Base-by-base conservation (phyloP, 2,888 invertebrate genomes). In the Hypomecis punctinalis region DNA sequence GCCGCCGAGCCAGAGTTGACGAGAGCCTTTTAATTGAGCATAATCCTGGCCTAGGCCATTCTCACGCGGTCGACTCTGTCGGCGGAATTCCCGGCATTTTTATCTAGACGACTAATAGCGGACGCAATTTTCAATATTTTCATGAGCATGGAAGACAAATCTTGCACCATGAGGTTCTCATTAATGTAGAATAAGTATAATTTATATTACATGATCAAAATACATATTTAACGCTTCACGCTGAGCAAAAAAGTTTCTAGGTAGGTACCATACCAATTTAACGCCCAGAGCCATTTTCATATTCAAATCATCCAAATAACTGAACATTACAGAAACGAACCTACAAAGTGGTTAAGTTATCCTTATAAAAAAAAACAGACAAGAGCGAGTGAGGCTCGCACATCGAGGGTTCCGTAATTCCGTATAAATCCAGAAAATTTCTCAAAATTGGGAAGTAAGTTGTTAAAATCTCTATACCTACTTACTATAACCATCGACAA, bases 21-120 rank as follows among this genome's bases (percentile, higher is more conserved):
- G 40, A 65, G 63, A 63, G 67, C 59, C 51, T 70, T 72, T 68
- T 58, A 56, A 67, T 70, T 63, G 53, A 47, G 49, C 58, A 54
- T 51, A 55, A 46, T 62, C 51, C 61, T 51, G 68, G 66, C 51
- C 23, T 70, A 49, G 60, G 37, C 68, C 70, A 76, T 78, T 76
- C 76, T 73, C 79, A 74, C 73, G 69, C 63, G 66, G 56, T 52
- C 13, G 47, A 52, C 61, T 61, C 62, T 65, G 59, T 58, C 66
- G 67, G 63, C 37, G 60, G 63, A 59, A 64, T 65, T 57, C 61
- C 23, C 42, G 40, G 65, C 65, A 57, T 61, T 84, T 84, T 84
- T 84, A 82, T 76, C 77, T 74, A 69, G 68, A 72, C 72, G 79
- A 80, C 79, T 79, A 80, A 80, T 79, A 79, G 75, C 81, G 81